Percentiles rank a stretch among this genome's conserved stretches.
These are phyloP conservation scores for Lordiphosa mommai DNA, from an alignment of 1,140 invertebrate species.

Conservation along the genomic window DNA sequence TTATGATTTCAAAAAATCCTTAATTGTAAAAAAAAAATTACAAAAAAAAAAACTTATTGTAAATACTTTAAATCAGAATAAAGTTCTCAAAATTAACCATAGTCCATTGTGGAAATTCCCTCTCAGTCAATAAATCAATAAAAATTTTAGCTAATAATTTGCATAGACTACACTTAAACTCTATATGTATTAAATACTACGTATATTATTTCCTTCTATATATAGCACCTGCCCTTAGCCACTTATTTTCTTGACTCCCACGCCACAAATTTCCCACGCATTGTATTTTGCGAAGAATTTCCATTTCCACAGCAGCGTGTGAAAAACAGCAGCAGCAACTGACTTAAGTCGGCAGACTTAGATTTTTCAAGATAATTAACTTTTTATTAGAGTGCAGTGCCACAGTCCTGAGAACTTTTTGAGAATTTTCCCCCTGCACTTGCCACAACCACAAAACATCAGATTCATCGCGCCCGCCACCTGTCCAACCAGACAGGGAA, in stretches of 20 bases:
- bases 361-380: conserved; percentile 76
- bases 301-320: conserved; percentile 62
- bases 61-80: too few relatives aligned
- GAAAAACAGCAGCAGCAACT: conserved; percentile 57
- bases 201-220: neutral
- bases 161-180: conserved; percentile 7
- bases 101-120: too few relatives aligned
- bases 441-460: conserved; percentile 24
- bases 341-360: conserved; percentile 53
- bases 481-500: conserved; percentile 24
- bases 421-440: conserved; percentile 22
- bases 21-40: too few relatives aligned
- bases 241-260: conserved; percentile 53
- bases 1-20: too few relatives aligned
- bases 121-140: too few relatives aligned
- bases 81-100: too few relatives aligned
- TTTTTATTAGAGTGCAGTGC: conserved; percentile 41
- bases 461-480: conserved; percentile 38
- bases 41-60: too few relatives aligned
- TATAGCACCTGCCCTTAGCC: conserved; percentile 38
- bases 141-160: too few relatives aligned
- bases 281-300: conserved; percentile 66
- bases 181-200: conserved; percentile 3
- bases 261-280: conserved; percentile 68
- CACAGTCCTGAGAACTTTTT: conserved; percentile 71